Base-by-base conservation (phyloP, 2,888 invertebrate species). In the Drosophila silvestris region DNA sequence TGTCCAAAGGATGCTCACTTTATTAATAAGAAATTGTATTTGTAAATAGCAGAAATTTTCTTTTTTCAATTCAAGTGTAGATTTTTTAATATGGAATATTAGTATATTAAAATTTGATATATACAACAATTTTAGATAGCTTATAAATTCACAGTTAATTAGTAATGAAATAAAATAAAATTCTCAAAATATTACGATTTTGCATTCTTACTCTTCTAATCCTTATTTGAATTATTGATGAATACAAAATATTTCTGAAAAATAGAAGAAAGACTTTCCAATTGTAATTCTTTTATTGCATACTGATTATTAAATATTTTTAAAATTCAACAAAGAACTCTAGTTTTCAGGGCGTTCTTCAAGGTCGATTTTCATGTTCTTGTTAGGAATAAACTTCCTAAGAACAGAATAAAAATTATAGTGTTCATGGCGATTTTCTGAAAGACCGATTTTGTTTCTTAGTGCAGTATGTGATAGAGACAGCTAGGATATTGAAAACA, bases 121-220 rank as follows among this genome's bases (percentile, higher is more conserved):
- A 14, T 1, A 22, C 14, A 12, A 3, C 16, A 14, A 14, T 22
- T 44, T 14, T 3, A 10, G 9, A 4, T 1, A 14, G 6, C 14
- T 14, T 44, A 14, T 22, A 22, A 22, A 22, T n/a, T n/a, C 3
- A n/a, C 1, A 12, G n/a, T n/a, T 10, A 28, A 28, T 28, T 28
- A 28, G 28, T 28, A 28, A 28, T 28, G 28, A 28, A 28, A 28
- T 26, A 26, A n/a, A 44, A n/a, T n/a, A n/a, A 2, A 7, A 37
- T 37, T 0, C 5, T 35, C 14, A 14, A 35, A 35, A 35, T 2
- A 44, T n/a, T 1, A 0, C 2, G 3, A 5, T 41, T 41, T 5
- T 2, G 1, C 9, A 3, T n/a, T n/a, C 5, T 5, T n/a, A 5
- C 1, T 5, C n/a, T 12, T 5, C 5, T 1, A 4, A 28, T 41